Evolutionary conservation across 2,888 invertebrate species (phyloP), one percentile per base, ranked within the genome.

Genomic region (Pammene fasciana): DNA sequence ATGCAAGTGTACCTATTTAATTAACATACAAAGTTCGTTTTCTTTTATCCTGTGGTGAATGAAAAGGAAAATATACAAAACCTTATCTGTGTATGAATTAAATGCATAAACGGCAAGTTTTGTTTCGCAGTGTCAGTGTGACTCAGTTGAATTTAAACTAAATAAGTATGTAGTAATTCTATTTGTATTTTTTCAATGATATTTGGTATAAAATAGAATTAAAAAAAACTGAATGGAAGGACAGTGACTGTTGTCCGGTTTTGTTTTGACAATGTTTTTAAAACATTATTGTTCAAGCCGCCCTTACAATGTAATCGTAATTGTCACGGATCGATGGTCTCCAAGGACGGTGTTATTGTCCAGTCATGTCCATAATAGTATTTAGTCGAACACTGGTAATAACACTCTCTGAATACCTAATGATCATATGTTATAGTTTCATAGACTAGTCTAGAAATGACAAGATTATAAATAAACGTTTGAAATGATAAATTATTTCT

Each of bases 251-350:
- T 13, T 36, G 48, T 18, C 16, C 38, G 16, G 41, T 45, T 16
- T 62, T 52, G 62, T 62, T 62, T 41, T 52, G 50, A 50, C 41
- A 36, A 45, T 52, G 50, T 9, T 66, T 45, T 38, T 59, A 50
- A 26, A 67, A 61, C 60, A 67, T 46, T 45, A 36, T 60, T 14
- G 45, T 60, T 54, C 43, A 60, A 61, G 5, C 18, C 70, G 60
- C 46, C 68, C 71, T 68, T 67, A 65, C 61, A 71, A 34, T 59
- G 59, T 73, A 68, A 72, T 72, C 68, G 74, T 75, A 74, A 75
- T 66, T 62, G 74, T 72, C 65, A 72, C 71, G 73, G 76, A 75
- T 79, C 77, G 79, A 77, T 79, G 73, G 72, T 41, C 61, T 57
- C 62, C 74, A 78, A 77, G 78, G 77, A 74, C 78, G 71, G 64